Conservation (phyloP, 1,140 invertebrate genomes). For the Drosophila asahinai region DNA sequence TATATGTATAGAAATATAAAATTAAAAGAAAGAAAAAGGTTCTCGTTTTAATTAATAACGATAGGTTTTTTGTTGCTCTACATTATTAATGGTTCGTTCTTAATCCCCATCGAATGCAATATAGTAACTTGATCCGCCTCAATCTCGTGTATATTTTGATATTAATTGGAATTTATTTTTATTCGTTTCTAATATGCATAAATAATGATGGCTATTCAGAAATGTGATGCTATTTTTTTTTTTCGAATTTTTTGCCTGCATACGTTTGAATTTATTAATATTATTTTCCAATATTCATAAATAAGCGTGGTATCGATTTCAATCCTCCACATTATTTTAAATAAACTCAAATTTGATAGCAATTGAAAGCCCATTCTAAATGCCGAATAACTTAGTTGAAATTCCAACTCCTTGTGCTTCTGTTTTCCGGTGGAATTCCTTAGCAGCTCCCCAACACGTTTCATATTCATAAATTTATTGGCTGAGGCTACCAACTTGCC, state of each 20-base stretch:
- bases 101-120: not conserved
- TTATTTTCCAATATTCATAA: constrained; percentile 16
- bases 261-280: constrained; percentile 20
- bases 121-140: constrained; percentile 30
- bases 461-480: constrained; percentile 61
- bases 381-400: not conserved
- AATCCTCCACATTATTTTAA: constrained; percentile 6
- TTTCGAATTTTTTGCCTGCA: not conserved
- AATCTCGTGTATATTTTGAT: constrained; percentile 12
- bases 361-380: constrained; percentile 10
- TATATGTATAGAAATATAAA: not conserved
- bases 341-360: not conserved
- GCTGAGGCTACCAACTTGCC: constrained; percentile 50
- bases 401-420: constrained; percentile 11
- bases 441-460: constrained; percentile 17
- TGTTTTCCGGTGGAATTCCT: constrained; percentile 23
- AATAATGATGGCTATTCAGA: constrained; percentile 41
- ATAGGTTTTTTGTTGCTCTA: not conserved
- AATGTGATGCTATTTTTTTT: constrained; percentile 17
- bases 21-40: not conserved
- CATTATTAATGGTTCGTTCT: constrained; percentile 3
- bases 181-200: constrained; percentile 42
- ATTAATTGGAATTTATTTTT: constrained; percentile 41
- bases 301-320: constrained; percentile 3
- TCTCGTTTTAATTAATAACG: too few relatives aligned